These are phyloP conservation scores for Beris chalybata DNA, from an alignment of 2,888 invertebrate genomes.

Conservation along the genomic window DNA sequence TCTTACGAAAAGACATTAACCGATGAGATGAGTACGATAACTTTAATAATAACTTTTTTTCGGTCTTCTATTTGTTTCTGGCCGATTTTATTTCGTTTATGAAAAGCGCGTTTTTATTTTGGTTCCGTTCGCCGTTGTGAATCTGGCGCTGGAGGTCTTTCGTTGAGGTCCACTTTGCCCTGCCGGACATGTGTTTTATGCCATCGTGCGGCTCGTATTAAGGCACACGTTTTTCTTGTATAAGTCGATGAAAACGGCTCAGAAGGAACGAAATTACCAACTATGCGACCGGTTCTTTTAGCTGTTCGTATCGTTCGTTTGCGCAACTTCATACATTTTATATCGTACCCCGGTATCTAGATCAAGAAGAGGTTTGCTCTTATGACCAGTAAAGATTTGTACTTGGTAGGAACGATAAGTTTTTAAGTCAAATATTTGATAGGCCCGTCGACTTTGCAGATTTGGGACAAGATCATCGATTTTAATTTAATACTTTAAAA, in stretches of 20 bases:
- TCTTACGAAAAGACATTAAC: constrained; percentile 22
- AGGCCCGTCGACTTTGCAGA: too few species aligned
- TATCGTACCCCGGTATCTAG: constrained; percentile 34
- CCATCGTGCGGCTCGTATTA: constrained; percentile 6
- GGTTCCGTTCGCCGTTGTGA: constrained; percentile 8
- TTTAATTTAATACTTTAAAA: too few species aligned
- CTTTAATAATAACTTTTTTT: constrained; percentile 39
- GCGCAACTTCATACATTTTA: constrained; percentile 26
- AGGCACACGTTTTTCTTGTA: constrained; percentile 32
- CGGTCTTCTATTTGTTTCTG: constrained; percentile 32
- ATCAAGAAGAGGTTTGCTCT: constrained; percentile 35
- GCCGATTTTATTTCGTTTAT: constrained; percentile 20
- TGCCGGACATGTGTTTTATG: constrained; percentile 29
- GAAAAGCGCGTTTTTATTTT: constrained; percentile 14
- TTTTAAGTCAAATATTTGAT: too few species aligned
- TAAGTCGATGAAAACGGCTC: background rate
- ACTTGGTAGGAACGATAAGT: too few species aligned
- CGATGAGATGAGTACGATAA: constrained; percentile 39
- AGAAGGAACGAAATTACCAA: constrained; percentile 23
- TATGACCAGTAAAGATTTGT: background rate
- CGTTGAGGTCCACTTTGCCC: constrained; percentile 26
- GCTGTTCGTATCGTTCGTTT: constrained; percentile 9
- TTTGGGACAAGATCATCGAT: too few species aligned
- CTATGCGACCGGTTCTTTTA: constrained; percentile 26
- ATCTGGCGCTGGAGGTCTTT: constrained; percentile 31